A percentile compares a stretch with the other conserved stretches of the same genome.
These are phyloP conservation scores for Dasysyrphus tricinctus DNA, from an alignment of 2,888 invertebrate genomes.

Conservation along the genomic window DNA sequence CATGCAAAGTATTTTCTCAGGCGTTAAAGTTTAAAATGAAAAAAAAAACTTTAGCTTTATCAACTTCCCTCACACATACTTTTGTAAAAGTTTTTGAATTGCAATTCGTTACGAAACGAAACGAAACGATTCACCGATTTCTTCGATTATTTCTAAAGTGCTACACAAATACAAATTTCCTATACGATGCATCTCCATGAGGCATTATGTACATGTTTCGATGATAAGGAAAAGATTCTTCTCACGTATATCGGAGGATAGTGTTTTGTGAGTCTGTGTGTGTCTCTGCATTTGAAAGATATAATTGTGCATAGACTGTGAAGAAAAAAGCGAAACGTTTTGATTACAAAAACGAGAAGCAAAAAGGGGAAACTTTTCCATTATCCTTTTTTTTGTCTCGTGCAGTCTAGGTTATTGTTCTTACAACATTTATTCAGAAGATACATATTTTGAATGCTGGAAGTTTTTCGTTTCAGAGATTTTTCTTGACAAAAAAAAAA, in stretches of 20 bases:
- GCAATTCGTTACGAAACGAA: constrained; percentile 45
- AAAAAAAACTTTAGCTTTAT: constrained; percentile 8
- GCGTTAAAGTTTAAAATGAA: constrained; percentile 12
- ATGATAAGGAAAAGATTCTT: constrained; percentile 43
- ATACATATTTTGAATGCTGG: constrained; percentile 20
- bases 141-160: constrained; percentile 45
- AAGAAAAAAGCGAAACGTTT: constrained; percentile 32
- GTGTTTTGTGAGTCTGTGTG: not conserved
- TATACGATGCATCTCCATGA: constrained; percentile 33
- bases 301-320: constrained; percentile 43
- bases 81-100: constrained; percentile 32
- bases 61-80: constrained; percentile 9
- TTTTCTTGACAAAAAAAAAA: no score
- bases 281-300: constrained; percentile 43
- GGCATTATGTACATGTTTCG: constrained; percentile 41
- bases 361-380: constrained; percentile 22
- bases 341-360: constrained; percentile 29
- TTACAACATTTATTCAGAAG: constrained; percentile 24
- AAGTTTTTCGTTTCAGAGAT: constrained; percentile 36
- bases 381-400: constrained; percentile 30
- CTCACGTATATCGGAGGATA: constrained; percentile 38
- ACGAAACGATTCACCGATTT: constrained; percentile 36
- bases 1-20: constrained; percentile 16
- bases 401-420: constrained; percentile 43
- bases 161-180: constrained; percentile 45